Evolutionary conservation across 2,113 vertebrate species (phyloP), one percentile per base, ranked within the genome.

Genomic region (Romanogobio albipinnatus): DNA sequence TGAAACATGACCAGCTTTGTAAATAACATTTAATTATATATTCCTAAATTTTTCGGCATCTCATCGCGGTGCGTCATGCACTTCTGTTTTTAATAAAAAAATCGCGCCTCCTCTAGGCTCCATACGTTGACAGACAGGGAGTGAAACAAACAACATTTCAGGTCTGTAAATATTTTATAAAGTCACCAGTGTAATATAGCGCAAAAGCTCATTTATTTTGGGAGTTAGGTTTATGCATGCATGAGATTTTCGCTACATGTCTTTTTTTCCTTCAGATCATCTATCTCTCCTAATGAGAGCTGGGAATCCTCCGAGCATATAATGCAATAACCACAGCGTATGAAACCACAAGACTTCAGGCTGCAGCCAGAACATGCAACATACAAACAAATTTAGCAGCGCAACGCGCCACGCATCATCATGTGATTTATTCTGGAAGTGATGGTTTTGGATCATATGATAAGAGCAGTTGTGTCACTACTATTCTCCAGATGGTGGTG

Each of bases 321-420:
- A 85, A 85, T 85, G 76, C 84, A 80, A 70, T 79, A 79, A 85
- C 26, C 64, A 85, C 64, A 79, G 24, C 45, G 84, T 59, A 80
- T 56, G n/a, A 59, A 62, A 73, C 66, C 29, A 39, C 3, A 17
- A 58, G 43, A 26, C 51, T 79, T 77, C 51, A 33, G 47, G 76
- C 75, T 71, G 33, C 11, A 59, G 64, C 36, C 43, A 36, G n/a
- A 85, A 78, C n/a, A 47, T 79, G 43, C 29, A 14, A 80, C 14
- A n/a, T 33, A 22, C 0, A 56, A 62, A 70, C 51, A 79, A 19
- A 85, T 70, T 78, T 70, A 49, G 76, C 49, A 73, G 17, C 58
- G 22, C 61, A 19, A 9, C 8, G 2, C 9, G 13, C 36, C n/a
- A 2, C 26, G 47, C 47, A 9, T 71, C 58, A n/a, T 45, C 10